These are phyloP conservation scores for Criorhina ranunculi DNA, from an alignment of 2,888 invertebrate genomes.

Conservation along the genomic window DNA sequence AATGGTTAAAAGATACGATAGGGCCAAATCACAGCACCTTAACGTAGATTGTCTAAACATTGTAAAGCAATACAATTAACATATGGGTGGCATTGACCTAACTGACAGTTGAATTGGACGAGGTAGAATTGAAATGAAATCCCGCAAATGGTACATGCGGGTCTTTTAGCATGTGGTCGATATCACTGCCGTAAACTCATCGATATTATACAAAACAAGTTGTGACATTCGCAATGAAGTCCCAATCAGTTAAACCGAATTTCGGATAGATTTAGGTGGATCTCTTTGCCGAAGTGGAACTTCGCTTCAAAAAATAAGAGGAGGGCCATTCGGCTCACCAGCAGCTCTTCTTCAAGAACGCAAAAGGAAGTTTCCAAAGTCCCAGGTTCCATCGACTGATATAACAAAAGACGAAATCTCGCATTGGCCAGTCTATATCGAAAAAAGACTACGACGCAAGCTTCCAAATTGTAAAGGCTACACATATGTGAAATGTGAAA, in stretches of 20 bases:
- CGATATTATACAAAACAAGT: constrained; percentile 15
- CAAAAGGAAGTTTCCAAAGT: constrained; percentile 7
- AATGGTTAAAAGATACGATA: constrained; percentile 14
- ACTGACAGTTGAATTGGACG: constrained; percentile 22
- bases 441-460: constrained; percentile 9
- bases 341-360: neutral
- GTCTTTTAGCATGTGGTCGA: constrained; percentile 25
- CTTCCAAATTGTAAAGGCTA: neutral
- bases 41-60: constrained; percentile 14
- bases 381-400: constrained; percentile 5
- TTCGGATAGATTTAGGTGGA: constrained; percentile 9
- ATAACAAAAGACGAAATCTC: constrained; percentile 5
- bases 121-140: constrained; percentile 24
- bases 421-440: constrained; percentile 18
- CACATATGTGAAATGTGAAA: neutral
- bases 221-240: constrained; percentile 16
- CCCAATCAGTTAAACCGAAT: constrained; percentile 1
- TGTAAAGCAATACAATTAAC: constrained; percentile 27
- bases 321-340: neutral
- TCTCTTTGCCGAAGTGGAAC: constrained; percentile 27
- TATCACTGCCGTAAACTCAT: constrained; percentile 10
- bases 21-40: constrained; percentile 16
- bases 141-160: constrained; percentile 20
- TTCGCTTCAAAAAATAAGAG: constrained; percentile 17
- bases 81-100: constrained; percentile 4